Evolutionary conservation across 2,113 vertebrate genomes (phyloP), one percentile per base, ranked within the genome.

Genomic region (Microtus montanus): DNA sequence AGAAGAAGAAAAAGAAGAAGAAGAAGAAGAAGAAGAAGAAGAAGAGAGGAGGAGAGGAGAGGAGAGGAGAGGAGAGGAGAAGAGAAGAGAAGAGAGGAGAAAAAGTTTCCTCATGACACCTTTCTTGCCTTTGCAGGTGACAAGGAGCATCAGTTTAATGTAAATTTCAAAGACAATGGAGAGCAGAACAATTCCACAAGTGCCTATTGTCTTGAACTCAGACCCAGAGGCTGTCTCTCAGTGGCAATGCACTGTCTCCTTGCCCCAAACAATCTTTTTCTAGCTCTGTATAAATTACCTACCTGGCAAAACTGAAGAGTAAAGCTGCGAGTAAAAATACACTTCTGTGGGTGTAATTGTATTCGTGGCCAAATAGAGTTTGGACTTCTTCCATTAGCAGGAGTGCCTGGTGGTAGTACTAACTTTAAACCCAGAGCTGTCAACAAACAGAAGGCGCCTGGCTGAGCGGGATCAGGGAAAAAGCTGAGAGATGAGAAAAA

Each of bases 281-380:
- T 95, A 96, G 90, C 93, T 97, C 95, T 93, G 96, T 97, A 97
- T 98, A 98, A 97, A 98, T 98, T 98, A 97, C 96, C 96, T 98
- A 97, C 96, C 97, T 98, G 97, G 97, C 97, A 97, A 95, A 97
- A 96, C 17, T 88, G 91, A 96, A 95, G 95, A 94, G 96, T 97
- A 96, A 94, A 96, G 92, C 94, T 96, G 86, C 80, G 90, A 98
- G 93, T 96, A 97, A 97, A 98, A 98, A 98, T 98, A 98, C 90
- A 93, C 95, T 96, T 97, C 97, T 92, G 97, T 97, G 97, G 97
- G 96, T 97, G 96, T 97, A 96, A 97, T 97, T 96, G 97, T 97
- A 91, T 95, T 97, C 94, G 9, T 97, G 97, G 96, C 97, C 96
- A 98, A 95, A 95, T 78, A 95, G 92, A 95, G 93, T 96, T 97